Base-by-base conservation (phyloP, 2,797 vertebrate species). In the Atherinosoma microstoma region DNA sequence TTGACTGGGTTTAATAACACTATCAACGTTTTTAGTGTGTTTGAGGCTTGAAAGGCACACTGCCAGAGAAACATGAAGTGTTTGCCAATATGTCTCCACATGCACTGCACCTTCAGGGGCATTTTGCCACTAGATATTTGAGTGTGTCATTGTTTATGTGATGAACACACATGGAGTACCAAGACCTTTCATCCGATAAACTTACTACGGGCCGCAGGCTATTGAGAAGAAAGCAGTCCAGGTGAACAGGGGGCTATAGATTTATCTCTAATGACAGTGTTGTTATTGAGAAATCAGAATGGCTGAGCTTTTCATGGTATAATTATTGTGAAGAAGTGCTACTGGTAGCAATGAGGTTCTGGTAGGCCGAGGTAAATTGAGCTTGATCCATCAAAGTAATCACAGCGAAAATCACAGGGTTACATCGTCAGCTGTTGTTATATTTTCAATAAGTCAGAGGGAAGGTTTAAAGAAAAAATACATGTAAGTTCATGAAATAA, bases 1-100 rank as follows among this genome's bases (percentile, higher is more conserved):
- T 79, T 76, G 81, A 86, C 70, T 80, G 70, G 75, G 68, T 79
- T 85, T 86, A 84, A 91, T 87, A 86, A 84, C 77, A 74, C 66
- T 82, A 76, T 88, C 70, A 86, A 82, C 59, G 65, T 72, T 73
- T 87, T 74, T 58, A 35, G 70, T 57, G 67, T 64, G 78, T 85
- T 83, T 69, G 68, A 84, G 58, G 47, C 58, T 70, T 60, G 42
- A 76, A 78, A 78, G 78, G 72, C 76, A 57, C 40, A n/a, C 45
- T 74, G 73, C 75, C 71, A 72, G 78, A 67, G 79, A 82, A 77
- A 67, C 76, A 63, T 1, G 34, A 78, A 72, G 22, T 1, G 24
- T 62, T 38, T 63, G 66, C 61, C 75, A 66, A 61, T 83, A 76
- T 82, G 71, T 79, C 67, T 83, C 34, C 66, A 68, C 70, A 68